These are phyloP conservation scores for Tipula confusa DNA, from an alignment of 2,888 invertebrate species.

Conservation along the genomic window DNA sequence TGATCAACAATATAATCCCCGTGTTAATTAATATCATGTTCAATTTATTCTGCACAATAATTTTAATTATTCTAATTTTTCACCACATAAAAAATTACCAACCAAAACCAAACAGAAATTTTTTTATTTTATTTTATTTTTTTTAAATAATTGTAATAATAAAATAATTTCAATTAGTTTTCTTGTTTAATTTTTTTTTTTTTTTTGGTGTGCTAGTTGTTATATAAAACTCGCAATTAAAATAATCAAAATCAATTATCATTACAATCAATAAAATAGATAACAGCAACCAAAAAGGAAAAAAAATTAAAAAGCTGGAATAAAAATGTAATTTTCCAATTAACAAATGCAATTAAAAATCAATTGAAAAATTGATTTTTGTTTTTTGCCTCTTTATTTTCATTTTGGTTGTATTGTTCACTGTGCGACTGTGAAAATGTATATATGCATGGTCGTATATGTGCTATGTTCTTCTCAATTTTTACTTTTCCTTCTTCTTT, in stretches of 20 bases:
- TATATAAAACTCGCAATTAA: slow-evolving; percentile 3
- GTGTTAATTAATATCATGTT: slow-evolving; percentile 20
- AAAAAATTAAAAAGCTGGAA: background rate
- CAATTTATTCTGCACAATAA: background rate
- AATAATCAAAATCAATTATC: slow-evolving; percentile 25
- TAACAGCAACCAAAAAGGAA: no score
- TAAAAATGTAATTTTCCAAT: slow-evolving; percentile 21
- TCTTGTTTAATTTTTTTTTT: background rate
- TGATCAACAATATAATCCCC: background rate
- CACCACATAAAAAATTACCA: slow-evolving; percentile 15
- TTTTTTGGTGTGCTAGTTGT: background rate
- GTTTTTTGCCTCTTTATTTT: background rate
- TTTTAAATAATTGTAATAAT: background rate
- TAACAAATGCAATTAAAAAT: slow-evolving; percentile 25
- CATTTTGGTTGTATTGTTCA: background rate
- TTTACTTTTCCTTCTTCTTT: background rate
- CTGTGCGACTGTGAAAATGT: background rate
- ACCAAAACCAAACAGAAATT: background rate
- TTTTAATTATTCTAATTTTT: slow-evolving; percentile 4
- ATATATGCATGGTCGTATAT: background rate
- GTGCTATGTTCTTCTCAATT: background rate
- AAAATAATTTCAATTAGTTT: slow-evolving; percentile 15
- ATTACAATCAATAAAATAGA: slow-evolving; percentile 9
- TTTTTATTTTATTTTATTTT: no score
- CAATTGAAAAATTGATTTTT: slow-evolving; percentile 9